Conservation (phyloP, 2,888 invertebrate genomes). For the Drosophila paramelanica region DNA sequence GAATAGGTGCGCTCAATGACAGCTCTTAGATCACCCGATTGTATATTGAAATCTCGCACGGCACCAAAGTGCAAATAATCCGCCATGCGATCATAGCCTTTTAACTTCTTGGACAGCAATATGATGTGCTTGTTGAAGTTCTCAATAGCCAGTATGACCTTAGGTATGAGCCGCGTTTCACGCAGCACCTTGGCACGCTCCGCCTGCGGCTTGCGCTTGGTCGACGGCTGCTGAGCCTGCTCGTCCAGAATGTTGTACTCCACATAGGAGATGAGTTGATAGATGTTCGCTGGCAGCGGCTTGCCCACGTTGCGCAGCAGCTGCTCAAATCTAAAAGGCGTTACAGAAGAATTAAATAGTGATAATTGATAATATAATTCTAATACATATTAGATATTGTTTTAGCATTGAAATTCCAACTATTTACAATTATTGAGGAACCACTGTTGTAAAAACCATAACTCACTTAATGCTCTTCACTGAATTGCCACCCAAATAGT, state of each 20-base stretch:
- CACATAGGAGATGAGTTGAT: conserved; percentile 86
- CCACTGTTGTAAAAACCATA: neutral
- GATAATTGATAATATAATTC: no score
- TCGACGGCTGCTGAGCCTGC: conserved; percentile 55
- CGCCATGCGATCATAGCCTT: conserved; percentile 85
- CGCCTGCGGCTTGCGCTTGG: conserved; percentile 83
- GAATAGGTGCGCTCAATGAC: conserved; percentile 85
- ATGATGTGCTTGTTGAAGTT: conserved; percentile 87
- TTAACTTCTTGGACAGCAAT: conserved; percentile 87
- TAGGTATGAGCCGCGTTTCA: conserved; percentile 88
- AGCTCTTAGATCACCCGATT: conserved; percentile 86
- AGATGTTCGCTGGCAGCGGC: conserved; percentile 86
- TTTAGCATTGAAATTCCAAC: no score
- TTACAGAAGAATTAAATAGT: no score
- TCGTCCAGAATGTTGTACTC: conserved; percentile 85
- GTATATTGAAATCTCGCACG: conserved; percentile 88
- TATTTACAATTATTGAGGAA: no score
- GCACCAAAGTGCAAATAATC: conserved; percentile 87
- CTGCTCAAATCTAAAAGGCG: conserved; percentile 85
- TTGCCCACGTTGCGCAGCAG: conserved; percentile 86
- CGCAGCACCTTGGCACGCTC: conserved; percentile 86
- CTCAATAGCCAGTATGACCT: conserved; percentile 88
- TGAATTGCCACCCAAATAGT: conserved; percentile 86
- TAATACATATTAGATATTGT: no score
- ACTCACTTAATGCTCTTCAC: conserved; percentile 78